Evolutionary conservation across 2,113 vertebrate genomes (phyloP).

Genomic region (Psammodynastes pulverulentus): DNA sequence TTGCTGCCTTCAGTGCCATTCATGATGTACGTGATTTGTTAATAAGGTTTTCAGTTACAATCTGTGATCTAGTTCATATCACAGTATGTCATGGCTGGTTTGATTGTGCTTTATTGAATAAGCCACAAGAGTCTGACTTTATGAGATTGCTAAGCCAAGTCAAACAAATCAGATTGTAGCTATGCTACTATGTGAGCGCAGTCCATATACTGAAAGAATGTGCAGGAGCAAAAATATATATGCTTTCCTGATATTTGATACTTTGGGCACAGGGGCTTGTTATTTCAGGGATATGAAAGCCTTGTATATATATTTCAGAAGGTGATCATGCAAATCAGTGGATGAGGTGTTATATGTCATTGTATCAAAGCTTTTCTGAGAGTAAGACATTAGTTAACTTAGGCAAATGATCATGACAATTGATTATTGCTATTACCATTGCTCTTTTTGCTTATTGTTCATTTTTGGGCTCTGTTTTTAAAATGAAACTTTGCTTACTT

Average conservation of each 20-base stretch:
- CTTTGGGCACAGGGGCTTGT: neutral
- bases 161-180: neutral
- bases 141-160: neutral
- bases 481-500: neutral
- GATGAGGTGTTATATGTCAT: neutral
- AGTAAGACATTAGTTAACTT: neutral
- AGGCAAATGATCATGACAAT: neutral
- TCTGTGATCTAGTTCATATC: neutral
- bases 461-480: neutral
- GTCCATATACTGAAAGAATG: neutral
- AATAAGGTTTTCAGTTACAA: neutral
- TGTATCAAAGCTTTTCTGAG: neutral
- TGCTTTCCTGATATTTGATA: neutral
- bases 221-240: neutral
- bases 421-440: neutral
- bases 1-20: neutral
- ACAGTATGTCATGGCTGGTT: neutral
- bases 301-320: neutral
- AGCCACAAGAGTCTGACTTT: neutral
- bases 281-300: neutral
- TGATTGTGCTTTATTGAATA: neutral
- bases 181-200: neutral
- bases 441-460: neutral
- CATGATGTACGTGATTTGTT: neutral
- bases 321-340: neutral